Evolutionary conservation across 1,140 invertebrate species (phyloP).

Genomic region (Dreissena rostriformis): DNA sequence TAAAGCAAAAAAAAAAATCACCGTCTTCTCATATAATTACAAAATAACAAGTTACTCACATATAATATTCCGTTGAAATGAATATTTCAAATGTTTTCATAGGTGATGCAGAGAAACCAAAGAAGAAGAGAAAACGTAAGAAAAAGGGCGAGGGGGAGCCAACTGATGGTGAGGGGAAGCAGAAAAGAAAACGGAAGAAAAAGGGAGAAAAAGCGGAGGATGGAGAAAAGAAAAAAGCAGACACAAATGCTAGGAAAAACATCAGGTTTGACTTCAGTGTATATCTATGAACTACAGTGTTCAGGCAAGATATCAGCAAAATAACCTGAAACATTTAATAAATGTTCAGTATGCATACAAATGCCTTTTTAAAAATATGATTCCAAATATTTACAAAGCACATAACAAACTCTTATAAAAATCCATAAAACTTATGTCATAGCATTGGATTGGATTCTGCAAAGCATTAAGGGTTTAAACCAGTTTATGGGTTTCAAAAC

Average conservation of each 20-base stretch:
- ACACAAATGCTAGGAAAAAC: conserved; percentile 65
- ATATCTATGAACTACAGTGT: not conserved
- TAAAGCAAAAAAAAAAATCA: no score
- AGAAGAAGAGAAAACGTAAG: conserved; percentile 79
- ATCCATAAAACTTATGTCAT: not conserved
- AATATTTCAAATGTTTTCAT: conserved; percentile 76
- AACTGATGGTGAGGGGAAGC: conserved; percentile 35
- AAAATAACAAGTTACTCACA: no score
- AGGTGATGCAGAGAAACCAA: conserved; percentile 62
- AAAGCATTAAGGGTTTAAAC: conserved; percentile 1
- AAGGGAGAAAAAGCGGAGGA: conserved; percentile 50
- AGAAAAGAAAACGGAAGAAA: conserved; percentile 82
- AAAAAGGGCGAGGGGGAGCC: conserved; percentile 80
- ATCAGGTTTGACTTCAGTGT: conserved; percentile 65
- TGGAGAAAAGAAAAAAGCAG: conserved; percentile 61
- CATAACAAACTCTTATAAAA: not conserved
- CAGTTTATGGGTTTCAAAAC: not conserved
- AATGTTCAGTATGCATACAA: not conserved
- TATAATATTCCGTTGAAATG: no score
- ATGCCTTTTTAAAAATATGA: not conserved
- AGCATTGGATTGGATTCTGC: not conserved
- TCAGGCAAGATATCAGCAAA: not conserved
- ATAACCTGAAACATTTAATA: not conserved
- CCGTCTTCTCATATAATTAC: no score
- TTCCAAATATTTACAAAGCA: no score